Evolutionary conservation across 1,140 invertebrate species (phyloP).

Genomic region (Drosophila pallidifrons): DNA sequence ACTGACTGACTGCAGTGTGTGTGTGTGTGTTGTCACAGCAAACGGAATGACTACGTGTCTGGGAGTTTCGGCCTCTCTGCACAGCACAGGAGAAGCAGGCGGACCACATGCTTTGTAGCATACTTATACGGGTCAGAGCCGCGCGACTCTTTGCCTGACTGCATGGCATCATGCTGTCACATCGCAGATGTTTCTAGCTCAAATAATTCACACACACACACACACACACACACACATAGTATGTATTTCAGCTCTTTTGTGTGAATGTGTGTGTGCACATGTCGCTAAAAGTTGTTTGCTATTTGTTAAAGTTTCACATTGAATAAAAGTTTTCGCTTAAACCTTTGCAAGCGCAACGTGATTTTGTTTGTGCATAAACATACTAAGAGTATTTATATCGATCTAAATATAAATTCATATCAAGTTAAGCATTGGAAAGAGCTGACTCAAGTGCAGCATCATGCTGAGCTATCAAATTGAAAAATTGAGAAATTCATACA

Average conservation of each 20-base stretch:
- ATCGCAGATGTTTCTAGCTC: slow-evolving; percentile 74
- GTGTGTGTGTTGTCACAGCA: slow-evolving; percentile 28
- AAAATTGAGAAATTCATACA: too few species aligned
- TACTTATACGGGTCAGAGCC: slow-evolving; percentile 74
- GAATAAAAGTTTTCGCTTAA: slow-evolving; percentile 50
- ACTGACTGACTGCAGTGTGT: slow-evolving; percentile 28
- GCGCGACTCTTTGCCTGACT: slow-evolving; percentile 35
- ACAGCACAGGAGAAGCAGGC: slow-evolving; percentile 12
- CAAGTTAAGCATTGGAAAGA: too few species aligned
- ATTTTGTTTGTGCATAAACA: neutral
- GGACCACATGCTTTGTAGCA: slow-evolving; percentile 51
- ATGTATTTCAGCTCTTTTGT: slow-evolving; percentile 21
- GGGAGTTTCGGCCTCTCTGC: slow-evolving; percentile 29
- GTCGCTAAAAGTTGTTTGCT: slow-evolving; percentile 61
- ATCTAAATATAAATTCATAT: neutral
- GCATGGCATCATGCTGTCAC: slow-evolving; percentile 74
- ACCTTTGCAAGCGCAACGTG: slow-evolving; percentile 7
- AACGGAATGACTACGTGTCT: slow-evolving; percentile 44
- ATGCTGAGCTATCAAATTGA: too few species aligned
- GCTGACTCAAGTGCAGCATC: too few species aligned
- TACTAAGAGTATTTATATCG: neutral
- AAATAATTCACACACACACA: slow-evolving; percentile 59
- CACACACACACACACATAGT: slow-evolving; percentile 28
- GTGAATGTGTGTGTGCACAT: slow-evolving; percentile 24
- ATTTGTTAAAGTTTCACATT: slow-evolving; percentile 52